Evolutionary conservation across 2,888 invertebrate genomes (phyloP).

Genomic region (Caenorhabditis angaria): DNA sequence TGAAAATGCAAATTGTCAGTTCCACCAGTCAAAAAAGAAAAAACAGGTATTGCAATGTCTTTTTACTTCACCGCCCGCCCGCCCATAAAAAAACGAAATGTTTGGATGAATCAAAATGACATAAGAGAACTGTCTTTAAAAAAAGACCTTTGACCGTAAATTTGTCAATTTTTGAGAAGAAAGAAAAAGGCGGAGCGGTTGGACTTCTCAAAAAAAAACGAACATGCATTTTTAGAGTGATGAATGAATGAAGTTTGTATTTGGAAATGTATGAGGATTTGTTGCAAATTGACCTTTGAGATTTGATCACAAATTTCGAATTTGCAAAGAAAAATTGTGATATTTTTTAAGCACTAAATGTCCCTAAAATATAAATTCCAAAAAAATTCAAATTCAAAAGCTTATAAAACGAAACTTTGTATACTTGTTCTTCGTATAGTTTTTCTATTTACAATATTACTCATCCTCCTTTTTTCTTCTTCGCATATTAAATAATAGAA

Average conservation of each 20-base stretch:
- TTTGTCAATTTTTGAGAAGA: too few relatives aligned
- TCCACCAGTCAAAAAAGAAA: background rate
- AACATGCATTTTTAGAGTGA: background rate
- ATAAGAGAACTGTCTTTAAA: too few relatives aligned
- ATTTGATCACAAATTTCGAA: too few relatives aligned
- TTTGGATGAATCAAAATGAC: background rate
- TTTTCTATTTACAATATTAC: background rate
- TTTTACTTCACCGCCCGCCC: background rate
- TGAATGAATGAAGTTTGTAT: too few relatives aligned
- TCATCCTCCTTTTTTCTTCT: background rate
- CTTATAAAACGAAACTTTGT: background rate
- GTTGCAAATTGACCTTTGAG: background rate
- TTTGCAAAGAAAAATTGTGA: background rate
- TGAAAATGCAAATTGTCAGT: background rate
- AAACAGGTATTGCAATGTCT: slow-evolving; percentile 3
- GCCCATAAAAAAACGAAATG: background rate
- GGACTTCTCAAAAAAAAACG: background rate
- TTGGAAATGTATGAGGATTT: slow-evolving; percentile 1
- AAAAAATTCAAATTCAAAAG: background rate
- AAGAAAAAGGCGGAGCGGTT: background rate
- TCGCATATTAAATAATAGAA: slow-evolving; percentile 3
- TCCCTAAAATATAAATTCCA: background rate
- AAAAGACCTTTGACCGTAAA: background rate
- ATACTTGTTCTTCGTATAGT: background rate
- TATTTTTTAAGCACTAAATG: background rate